phyloP scores from a whole-genome alignment of 2,113 vertebrate species.

The Arenaria interpres region DNA sequence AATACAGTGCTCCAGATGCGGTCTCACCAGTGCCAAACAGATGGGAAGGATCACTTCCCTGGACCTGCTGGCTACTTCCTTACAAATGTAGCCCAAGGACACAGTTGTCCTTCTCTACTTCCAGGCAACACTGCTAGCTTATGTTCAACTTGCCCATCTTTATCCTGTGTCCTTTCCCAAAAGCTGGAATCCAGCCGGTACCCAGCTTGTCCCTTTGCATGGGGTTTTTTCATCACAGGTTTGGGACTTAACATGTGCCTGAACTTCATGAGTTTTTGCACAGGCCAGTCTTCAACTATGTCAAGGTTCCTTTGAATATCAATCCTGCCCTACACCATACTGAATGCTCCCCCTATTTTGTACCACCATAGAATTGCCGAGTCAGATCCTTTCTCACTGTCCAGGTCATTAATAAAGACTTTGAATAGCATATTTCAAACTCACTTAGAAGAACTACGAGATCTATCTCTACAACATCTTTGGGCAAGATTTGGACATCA shows the following conservation, averaged over 20 bases:
- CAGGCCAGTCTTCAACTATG: background rate
- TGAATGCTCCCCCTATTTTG: background rate
- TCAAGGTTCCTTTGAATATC: background rate
- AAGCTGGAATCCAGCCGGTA: background rate
- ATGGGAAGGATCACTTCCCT: background rate
- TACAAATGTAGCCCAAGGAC: background rate
- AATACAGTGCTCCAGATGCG: background rate
- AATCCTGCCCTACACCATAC: background rate
- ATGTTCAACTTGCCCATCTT: background rate
- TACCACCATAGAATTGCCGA: background rate
- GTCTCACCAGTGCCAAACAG: background rate
- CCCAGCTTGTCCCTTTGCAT: background rate
- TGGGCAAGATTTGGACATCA: background rate
- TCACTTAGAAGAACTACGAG: background rate
- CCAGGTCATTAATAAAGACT: background rate
- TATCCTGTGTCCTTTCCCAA: background rate
- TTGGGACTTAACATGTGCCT: background rate
- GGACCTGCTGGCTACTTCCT: background rate
- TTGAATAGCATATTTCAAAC: background rate
- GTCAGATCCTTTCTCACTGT: background rate
- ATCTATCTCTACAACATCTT: background rate
- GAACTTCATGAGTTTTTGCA: background rate
- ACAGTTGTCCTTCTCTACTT: background rate
- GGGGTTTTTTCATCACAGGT: background rate
- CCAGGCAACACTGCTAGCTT: background rate